These are phyloP conservation scores for Eupithecia vulgata DNA, from an alignment of 2,888 invertebrate species.

Conservation along the genomic window DNA sequence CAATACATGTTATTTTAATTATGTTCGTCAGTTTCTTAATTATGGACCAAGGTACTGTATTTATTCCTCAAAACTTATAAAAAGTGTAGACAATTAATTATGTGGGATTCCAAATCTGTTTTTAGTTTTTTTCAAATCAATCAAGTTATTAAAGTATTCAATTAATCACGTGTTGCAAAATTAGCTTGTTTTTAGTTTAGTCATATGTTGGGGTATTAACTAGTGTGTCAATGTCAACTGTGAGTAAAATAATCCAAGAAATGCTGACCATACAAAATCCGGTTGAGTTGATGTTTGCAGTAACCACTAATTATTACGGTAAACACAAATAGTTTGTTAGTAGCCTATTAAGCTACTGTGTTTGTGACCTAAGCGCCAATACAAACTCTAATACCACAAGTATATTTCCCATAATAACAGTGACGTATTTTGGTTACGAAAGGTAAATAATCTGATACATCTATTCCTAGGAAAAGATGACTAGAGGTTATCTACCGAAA, in stretches of 20 bases:
- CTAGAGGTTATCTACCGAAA: background rate
- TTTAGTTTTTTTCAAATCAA: too few species aligned
- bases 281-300: background rate
- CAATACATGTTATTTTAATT: too few species aligned
- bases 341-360: background rate
- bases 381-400: background rate
- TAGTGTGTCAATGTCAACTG: slow-evolving; percentile 4
- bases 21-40: too few species aligned
- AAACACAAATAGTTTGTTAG: background rate
- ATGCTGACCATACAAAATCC: background rate
- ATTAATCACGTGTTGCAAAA: background rate
- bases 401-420: background rate
- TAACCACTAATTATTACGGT: background rate
- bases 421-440: slow-evolving; percentile 2
- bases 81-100: too few species aligned
- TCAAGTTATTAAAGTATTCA: background rate
- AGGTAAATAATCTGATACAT: background rate
- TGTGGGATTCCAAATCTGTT: too few species aligned
- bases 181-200: background rate
- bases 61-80: too few species aligned
- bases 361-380: background rate
- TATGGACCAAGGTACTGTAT: too few species aligned
- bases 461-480: background rate
- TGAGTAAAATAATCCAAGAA: slow-evolving; percentile 7
- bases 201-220: background rate